phyloP scores from a whole-genome alignment of 2,797 vertebrate species.

The Megalops cyprinoides region DNA sequence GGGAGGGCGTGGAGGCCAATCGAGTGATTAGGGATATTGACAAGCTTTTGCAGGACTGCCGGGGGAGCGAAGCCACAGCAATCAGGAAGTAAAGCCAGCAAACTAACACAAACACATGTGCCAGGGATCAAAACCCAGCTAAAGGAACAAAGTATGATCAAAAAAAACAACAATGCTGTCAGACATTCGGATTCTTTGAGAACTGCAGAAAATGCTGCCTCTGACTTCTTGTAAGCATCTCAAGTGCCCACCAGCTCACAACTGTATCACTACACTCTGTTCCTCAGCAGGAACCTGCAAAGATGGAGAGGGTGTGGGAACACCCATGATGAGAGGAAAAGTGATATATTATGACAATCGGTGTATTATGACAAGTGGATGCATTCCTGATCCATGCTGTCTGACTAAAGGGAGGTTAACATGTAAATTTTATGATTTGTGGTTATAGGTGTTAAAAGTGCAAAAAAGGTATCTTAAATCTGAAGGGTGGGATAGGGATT shows the following conservation, averaged over 20 bases:
- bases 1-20: slow-evolving; percentile 91
- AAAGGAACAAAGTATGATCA: slow-evolving; percentile 7
- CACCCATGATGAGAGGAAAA: slow-evolving; percentile 27
- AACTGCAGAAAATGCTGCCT: slow-evolving; percentile 82
- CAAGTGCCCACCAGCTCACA: slow-evolving; percentile 98
- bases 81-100: slow-evolving; percentile 87
- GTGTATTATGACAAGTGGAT: slow-evolving; percentile 61
- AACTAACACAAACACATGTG: slow-evolving; percentile 18
- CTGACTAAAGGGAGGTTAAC: slow-evolving; percentile 17
- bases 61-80: slow-evolving; percentile 87
- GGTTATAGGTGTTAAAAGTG: slow-evolving; percentile 67
- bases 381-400: slow-evolving; percentile 29
- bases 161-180: not conserved
- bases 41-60: slow-evolving; percentile 98
- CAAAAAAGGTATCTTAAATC: slow-evolving; percentile 58
- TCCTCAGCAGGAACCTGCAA: slow-evolving; percentile 68
- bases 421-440: slow-evolving; percentile 64
- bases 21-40: slow-evolving; percentile 98
- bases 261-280: slow-evolving; percentile 90
- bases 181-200: slow-evolving; percentile 60
- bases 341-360: slow-evolving; percentile 89
- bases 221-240: slow-evolving; percentile 90
- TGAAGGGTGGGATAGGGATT: slow-evolving; percentile 61
- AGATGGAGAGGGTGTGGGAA: slow-evolving; percentile 20
- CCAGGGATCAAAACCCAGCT: slow-evolving; percentile 1